These are phyloP conservation scores for Diadema setosum DNA, from an alignment of 35 echinoderm and acorn worm species.

Conservation along the genomic window DNA sequence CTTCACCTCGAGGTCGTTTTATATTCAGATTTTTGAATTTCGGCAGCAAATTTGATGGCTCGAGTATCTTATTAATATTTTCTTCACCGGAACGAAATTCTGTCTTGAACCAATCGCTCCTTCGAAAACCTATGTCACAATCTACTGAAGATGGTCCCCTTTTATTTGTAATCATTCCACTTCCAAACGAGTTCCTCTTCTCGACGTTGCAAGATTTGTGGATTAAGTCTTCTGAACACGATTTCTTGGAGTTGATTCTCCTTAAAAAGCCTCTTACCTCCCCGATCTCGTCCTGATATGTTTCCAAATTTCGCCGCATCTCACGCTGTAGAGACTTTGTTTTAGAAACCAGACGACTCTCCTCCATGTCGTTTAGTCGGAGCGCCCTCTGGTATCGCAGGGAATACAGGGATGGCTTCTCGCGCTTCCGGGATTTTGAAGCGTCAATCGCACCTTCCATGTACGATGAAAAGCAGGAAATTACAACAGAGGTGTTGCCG, in stretches of 20 bases:
- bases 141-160: background rate
- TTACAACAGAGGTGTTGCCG: too few species aligned
- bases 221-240: too few species aligned
- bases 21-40: background rate
- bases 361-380: slow-evolving; percentile 13
- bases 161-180: too few species aligned
- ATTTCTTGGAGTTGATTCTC: background rate
- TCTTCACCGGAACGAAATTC: too few species aligned
- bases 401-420: slow-evolving; percentile 26
- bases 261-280: background rate
- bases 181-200: background rate
- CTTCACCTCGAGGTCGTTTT: too few species aligned
- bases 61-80: too few species aligned
- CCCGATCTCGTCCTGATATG: background rate
- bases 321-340: background rate
- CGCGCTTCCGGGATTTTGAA: background rate
- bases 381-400: background rate
- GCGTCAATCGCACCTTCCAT: too few species aligned
- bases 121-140: background rate
- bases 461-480: too few species aligned
- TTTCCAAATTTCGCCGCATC: background rate
- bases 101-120: too few species aligned
- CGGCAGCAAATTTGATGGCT: too few species aligned
- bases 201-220: background rate
- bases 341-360: background rate